These are phyloP conservation scores for Mythimna ferrago DNA, from an alignment of 2,888 invertebrate species.

Conservation along the genomic window DNA sequence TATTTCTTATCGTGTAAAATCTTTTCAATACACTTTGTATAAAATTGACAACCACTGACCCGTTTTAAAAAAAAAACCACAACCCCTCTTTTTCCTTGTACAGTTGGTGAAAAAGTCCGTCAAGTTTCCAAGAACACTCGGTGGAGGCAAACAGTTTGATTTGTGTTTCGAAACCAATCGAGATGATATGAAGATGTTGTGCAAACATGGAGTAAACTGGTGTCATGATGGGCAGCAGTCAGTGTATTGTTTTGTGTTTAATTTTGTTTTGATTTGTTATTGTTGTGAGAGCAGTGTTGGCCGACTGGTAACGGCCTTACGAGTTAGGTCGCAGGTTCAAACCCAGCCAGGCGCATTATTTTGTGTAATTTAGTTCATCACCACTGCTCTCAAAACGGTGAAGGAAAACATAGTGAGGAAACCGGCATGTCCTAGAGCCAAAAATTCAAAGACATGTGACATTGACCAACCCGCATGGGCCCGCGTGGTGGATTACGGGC, in stretches of 20 bases:
- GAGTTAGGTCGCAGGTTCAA: no score
- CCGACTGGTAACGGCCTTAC: no score
- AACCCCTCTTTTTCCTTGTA: constrained; percentile 24
- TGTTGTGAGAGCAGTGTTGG: neutral
- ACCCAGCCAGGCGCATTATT: no score
- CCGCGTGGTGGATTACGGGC: no score
- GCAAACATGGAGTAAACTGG: constrained; percentile 33
- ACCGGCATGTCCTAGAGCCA: no score
- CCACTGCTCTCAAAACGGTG: no score
- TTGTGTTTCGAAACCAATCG: constrained; percentile 61
- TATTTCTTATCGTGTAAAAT: no score
- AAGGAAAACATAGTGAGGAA: no score
- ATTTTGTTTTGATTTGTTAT: constrained; percentile 4
- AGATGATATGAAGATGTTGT: constrained; percentile 59
- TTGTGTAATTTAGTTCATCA: no score
- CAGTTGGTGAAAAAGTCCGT: constrained; percentile 28
- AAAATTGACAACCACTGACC: constrained; percentile 42
- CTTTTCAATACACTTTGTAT: no score
- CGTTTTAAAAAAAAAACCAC: constrained; percentile 29
- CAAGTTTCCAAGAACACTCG: constrained; percentile 57
- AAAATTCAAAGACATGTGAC: no score
- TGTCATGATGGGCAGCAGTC: constrained; percentile 12
- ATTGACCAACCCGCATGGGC: no score
- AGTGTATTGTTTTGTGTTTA: constrained; percentile 16
- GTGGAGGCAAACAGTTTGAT: constrained; percentile 59